Evolutionary conservation across 2,113 vertebrate species (phyloP).

Genomic region (Delphinapterus leucas): DNA sequence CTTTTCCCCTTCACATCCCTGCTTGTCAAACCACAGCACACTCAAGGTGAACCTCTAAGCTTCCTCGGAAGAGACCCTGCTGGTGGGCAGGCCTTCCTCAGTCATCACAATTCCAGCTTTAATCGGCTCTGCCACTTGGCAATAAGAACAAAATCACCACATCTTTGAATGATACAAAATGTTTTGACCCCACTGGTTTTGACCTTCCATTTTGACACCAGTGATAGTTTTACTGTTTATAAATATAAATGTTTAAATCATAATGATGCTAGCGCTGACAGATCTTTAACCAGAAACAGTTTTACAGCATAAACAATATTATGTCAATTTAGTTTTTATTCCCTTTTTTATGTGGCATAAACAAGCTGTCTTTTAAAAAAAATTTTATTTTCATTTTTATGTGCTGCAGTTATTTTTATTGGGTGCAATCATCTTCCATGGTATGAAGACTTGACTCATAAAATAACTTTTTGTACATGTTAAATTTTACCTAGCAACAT

Average conservation of each 20-base stretch:
- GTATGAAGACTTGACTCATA: not conserved
- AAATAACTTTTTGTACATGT: not conserved
- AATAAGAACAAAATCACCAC: not conserved
- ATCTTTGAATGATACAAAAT: not conserved
- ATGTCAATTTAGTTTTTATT: not conserved
- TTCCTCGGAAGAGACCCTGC: not conserved
- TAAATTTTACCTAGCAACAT: not conserved
- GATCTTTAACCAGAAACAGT: not conserved
- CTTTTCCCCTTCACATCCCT: not conserved
- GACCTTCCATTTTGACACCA: not conserved
- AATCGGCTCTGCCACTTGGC: not conserved
- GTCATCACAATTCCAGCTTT: not conserved
- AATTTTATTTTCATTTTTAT: not conserved
- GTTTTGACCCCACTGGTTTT: not conserved
- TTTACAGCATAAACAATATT: not conserved
- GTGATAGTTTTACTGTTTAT: not conserved
- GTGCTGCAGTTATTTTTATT: not conserved
- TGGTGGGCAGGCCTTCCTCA: not conserved
- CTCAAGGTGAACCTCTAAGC: not conserved
- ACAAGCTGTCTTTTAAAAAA: not conserved
- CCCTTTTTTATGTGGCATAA: not conserved
- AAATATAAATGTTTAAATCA: slow-evolving; percentile 29
- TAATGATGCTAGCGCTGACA: not conserved
- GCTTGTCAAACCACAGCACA: not conserved
- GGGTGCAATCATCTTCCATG: not conserved